Conservation (phyloP, 2,888 invertebrate species). For the Pherbina coryleti region DNA sequence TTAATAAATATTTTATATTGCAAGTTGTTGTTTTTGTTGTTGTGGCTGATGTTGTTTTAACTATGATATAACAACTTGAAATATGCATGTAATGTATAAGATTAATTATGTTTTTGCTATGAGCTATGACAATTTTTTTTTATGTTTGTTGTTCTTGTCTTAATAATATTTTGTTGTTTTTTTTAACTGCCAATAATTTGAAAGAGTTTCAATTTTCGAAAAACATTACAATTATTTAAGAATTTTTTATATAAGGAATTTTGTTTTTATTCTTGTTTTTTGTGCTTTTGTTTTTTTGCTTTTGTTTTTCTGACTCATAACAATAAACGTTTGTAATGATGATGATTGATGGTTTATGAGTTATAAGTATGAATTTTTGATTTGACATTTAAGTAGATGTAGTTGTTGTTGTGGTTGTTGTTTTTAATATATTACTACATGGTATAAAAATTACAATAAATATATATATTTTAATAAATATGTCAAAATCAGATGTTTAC, state of each 20-base stretch:
- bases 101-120: constrained; percentile 28
- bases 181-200: constrained; percentile 10
- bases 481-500: neutral
- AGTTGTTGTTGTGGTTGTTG: constrained; percentile 12
- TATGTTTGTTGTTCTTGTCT: constrained; percentile 24
- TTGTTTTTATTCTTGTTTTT: neutral
- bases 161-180: constrained; percentile 31
- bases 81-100: constrained; percentile 36
- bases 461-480: neutral
- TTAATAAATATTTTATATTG: neutral
- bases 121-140: constrained; percentile 34
- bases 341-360: constrained; percentile 9
- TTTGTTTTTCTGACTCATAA: too few species aligned
- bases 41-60: neutral
- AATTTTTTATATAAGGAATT: neutral
- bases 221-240: constrained; percentile 15
- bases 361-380: constrained; percentile 27
- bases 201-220: constrained; percentile 23
- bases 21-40: constrained; percentile 18
- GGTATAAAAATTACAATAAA: neutral
- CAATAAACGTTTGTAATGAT: too few species aligned
- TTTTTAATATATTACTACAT: constrained; percentile 13
- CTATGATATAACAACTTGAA: constrained; percentile 5
- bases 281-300: neutral
- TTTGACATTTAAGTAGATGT: constrained; percentile 23